Evolutionary conservation across 1,140 invertebrate genomes (phyloP).

Genomic region (Drosophila pruinosa): DNA sequence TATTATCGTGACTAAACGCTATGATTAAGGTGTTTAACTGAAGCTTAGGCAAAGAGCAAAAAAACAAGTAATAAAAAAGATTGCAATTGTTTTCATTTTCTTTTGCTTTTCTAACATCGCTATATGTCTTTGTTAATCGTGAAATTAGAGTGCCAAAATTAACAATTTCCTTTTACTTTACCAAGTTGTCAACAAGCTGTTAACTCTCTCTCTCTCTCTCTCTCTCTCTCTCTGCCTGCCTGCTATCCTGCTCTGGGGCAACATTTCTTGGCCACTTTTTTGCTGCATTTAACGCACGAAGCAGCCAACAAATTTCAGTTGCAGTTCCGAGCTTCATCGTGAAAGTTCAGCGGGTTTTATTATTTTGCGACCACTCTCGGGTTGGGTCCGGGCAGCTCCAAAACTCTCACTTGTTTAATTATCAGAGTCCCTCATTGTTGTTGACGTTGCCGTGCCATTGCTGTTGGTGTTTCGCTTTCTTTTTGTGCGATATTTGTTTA

Average conservation of each 20-base stretch:
- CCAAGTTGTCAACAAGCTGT: not conserved
- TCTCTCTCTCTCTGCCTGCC: not conserved
- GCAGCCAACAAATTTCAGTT: conserved; percentile 60
- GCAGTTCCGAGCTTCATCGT: conserved; percentile 71
- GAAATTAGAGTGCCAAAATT: no score
- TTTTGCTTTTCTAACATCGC: no score
- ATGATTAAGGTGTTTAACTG: no score
- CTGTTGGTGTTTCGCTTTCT: conserved; percentile 50
- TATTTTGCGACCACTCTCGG: conserved; percentile 9
- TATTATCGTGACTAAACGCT: no score
- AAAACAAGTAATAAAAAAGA: no score
- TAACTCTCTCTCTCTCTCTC: not conserved
- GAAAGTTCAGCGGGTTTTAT: conserved; percentile 61
- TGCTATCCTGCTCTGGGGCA: not conserved
- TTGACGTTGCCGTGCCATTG: conserved; percentile 12
- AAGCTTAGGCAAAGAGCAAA: no score
- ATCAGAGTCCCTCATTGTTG: conserved; percentile 40
- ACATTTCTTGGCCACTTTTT: not conserved
- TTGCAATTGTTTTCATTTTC: no score
- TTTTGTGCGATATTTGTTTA: conserved; percentile 54
- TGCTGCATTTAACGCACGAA: conserved; percentile 20
- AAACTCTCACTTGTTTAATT: conserved; percentile 77
- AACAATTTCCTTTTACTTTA: not conserved
- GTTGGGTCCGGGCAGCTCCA: conserved; percentile 19
- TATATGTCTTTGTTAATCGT: no score